Conservation (phyloP, 2,797 vertebrate genomes). For the Pitangus sulphuratus region DNA sequence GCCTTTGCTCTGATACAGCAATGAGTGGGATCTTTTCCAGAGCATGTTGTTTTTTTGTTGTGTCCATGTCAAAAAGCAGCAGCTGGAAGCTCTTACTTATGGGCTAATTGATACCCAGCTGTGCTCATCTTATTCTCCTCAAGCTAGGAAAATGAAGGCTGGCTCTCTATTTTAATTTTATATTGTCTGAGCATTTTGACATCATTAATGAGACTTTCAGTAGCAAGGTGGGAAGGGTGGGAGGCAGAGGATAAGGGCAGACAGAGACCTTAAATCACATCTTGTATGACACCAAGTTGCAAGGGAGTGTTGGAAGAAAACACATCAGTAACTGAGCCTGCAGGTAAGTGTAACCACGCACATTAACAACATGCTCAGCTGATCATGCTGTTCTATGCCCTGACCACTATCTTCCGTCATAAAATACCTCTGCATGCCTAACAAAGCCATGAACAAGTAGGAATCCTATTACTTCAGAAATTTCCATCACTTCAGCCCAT, state of each 20-base stretch:
- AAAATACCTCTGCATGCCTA: not conserved
- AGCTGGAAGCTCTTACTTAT: not conserved
- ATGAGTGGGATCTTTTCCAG: not conserved
- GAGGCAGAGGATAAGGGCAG: not conserved
- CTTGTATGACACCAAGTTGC: not conserved
- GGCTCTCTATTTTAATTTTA: not conserved
- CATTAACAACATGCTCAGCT: not conserved
- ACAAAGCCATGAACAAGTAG: not conserved
- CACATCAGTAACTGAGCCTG: not conserved
- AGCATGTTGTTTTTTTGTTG: not conserved
- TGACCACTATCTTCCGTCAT: rapidly evolving
- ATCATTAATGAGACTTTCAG: not conserved
- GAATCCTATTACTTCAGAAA: not conserved
- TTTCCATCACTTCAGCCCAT: not conserved
- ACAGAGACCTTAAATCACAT: not conserved
- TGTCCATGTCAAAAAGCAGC: not conserved
- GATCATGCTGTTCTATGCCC: not conserved
- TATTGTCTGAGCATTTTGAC: not conserved
- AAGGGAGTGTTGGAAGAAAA: not conserved
- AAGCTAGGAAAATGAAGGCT: not conserved
- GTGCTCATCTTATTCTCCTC: not conserved
- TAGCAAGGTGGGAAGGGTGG: rapidly evolving
- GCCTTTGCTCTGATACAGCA: not conserved
- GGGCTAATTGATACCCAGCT: not conserved
- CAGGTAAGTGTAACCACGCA: not conserved